These are phyloP conservation scores for Aelia acuminata DNA, from an alignment of 2,888 invertebrate genomes.

Conservation along the genomic window DNA sequence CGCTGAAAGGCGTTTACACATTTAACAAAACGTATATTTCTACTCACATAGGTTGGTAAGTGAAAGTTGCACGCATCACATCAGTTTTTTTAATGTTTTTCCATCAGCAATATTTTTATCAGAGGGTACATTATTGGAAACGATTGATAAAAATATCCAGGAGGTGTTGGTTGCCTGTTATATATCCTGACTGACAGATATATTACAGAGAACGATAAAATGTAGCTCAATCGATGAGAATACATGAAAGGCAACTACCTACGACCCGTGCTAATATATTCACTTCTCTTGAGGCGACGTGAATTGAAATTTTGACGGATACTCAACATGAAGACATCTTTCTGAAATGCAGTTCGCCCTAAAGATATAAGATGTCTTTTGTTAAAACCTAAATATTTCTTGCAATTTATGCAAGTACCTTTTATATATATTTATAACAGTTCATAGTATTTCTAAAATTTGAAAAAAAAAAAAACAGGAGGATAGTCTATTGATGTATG, in stretches of 20 bases:
- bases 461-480: no score
- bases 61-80: no score
- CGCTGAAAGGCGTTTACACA: no score
- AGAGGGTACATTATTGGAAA: not conserved
- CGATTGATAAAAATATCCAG: not conserved
- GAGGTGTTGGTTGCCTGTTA: not conserved
- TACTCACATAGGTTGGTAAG: no score
- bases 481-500: no score
- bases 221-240: not conserved
- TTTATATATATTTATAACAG: no score
- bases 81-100: not conserved
- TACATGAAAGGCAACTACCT: not conserved
- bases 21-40: no score
- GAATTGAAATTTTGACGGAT: not conserved
- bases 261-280: not conserved
- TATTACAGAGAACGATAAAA: not conserved
- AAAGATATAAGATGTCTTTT: not conserved
- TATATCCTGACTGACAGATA: not conserved
- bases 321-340: not conserved
- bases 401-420: not conserved
- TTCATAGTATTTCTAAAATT: no score
- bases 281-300: not conserved
- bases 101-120: not conserved
- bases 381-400: not conserved
- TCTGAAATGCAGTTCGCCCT: not conserved